Conservation (phyloP, 2,888 invertebrate species). For the Zeuzera pyrina region DNA sequence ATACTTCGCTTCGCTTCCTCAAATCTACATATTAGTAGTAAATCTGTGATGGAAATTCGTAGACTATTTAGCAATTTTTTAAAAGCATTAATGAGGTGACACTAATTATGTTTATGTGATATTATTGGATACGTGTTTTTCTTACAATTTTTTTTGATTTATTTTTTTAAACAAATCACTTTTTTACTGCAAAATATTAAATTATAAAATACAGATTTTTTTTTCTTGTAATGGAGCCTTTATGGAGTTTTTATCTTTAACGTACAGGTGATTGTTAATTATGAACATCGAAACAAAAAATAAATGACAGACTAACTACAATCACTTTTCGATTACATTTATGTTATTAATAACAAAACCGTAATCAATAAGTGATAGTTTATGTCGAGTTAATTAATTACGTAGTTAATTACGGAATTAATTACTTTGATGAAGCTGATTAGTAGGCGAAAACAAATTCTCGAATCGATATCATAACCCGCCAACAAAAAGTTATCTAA, state of each 20-base stretch:
- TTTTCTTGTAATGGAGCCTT: background rate
- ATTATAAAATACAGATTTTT: background rate
- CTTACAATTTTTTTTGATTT: too few species aligned
- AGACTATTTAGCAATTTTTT: too few species aligned
- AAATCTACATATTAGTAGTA: too few species aligned
- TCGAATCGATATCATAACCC: background rate
- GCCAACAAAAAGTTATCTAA: constrained; percentile 1
- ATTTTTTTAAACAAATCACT: too few species aligned
- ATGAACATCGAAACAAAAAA: background rate
- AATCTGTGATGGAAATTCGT: too few species aligned
- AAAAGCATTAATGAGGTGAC: too few species aligned
- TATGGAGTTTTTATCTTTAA: too few species aligned
- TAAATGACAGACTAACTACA: background rate
- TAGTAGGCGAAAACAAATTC: constrained; percentile 1
- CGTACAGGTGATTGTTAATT: background rate
- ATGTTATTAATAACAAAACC: too few species aligned
- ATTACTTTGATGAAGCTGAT: constrained; percentile 6
- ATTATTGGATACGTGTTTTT: too few species aligned
- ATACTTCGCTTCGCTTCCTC: too few species aligned
- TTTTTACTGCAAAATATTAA: too few species aligned
- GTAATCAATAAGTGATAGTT: background rate
- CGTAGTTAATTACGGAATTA: constrained; percentile 1
- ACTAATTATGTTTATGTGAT: too few species aligned
- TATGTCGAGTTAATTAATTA: constrained; percentile 3
- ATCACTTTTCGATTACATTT: constrained; percentile 1